phyloP scores from a whole-genome alignment of 2,797 vertebrate species.

The Siniperca undulata region DNA sequence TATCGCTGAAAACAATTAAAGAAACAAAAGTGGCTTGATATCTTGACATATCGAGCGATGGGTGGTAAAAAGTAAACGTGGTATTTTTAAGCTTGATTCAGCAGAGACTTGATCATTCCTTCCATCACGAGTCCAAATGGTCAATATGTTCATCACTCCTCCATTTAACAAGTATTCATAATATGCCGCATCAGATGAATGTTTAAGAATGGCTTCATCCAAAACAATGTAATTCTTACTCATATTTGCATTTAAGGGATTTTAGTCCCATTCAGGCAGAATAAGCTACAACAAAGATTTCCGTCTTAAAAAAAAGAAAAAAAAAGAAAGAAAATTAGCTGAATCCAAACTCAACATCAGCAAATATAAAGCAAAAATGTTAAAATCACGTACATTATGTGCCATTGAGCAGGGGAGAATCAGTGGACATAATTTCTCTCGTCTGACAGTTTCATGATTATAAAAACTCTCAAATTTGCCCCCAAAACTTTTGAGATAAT shows the following conservation, averaged over 20 bases:
- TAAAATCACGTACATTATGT: conserved; percentile 79
- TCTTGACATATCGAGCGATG: conserved; percentile 30
- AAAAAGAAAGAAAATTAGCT: conserved; percentile 16
- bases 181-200: conserved; percentile 47
- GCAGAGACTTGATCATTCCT: conserved; percentile 50
- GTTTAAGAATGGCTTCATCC: conserved; percentile 64
- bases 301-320: conserved; percentile 62
- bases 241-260: conserved; percentile 59
- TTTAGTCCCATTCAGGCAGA: conserved; percentile 56
- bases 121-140: conserved; percentile 47
- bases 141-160: conserved; percentile 29
- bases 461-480: conserved; percentile 31
- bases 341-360: conserved; percentile 49
- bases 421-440: conserved; percentile 58
- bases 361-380: conserved; percentile 59
- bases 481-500: conserved; percentile 42
- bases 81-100: conserved; percentile 38
- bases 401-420: conserved; percentile 65
- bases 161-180: conserved; percentile 20
- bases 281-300: conserved; percentile 64
- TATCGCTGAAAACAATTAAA: conserved; percentile 18
- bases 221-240: conserved; percentile 55
- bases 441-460: conserved; percentile 48
- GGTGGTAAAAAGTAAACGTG: conserved; percentile 20
- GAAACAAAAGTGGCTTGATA: conserved; percentile 23